Conservation (phyloP, 2,888 invertebrate species). For the Ypsolopha sequella region DNA sequence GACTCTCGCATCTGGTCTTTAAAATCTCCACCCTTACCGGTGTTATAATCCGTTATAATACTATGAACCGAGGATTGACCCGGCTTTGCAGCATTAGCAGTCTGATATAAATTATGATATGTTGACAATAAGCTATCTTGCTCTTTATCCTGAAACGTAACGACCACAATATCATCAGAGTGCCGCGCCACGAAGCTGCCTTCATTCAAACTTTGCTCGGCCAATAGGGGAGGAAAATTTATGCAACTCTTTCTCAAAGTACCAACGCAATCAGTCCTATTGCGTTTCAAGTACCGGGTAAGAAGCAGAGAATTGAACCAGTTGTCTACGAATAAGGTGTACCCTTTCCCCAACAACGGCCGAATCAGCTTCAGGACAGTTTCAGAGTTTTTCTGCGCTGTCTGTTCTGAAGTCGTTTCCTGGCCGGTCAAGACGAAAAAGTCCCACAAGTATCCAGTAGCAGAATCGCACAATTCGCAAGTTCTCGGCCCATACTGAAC, state of each 20-base stretch:
- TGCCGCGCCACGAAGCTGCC: conserved; percentile 2
- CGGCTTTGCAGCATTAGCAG: background rate
- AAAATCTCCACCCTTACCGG: conserved; percentile 4
- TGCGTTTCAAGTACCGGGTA: conserved; percentile 2
- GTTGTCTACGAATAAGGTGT: conserved; percentile 1
- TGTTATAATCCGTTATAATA: conserved; percentile 5
- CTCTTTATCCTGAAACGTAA: conserved; percentile 9
- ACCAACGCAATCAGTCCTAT: conserved; percentile 3
- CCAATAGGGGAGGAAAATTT: background rate
- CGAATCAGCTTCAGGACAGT: background rate
- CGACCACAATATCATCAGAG: conserved; percentile 1
- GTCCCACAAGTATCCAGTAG: conserved; percentile 4
- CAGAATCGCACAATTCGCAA: conserved; percentile 1
- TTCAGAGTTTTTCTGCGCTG: background rate
- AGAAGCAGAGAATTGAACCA: conserved; percentile 4
- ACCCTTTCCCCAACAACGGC: background rate
- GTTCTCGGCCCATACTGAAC: conserved; percentile 1
- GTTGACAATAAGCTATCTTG: conserved; percentile 13
- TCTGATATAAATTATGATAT: conserved; percentile 9
- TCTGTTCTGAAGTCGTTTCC: background rate
- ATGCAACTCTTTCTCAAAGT: background rate
- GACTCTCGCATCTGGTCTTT: conserved; percentile 4
- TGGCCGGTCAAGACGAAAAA: background rate
- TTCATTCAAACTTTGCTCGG: background rate
- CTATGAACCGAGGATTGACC: background rate